Conservation (phyloP, 2,888 invertebrate species). For the Epicampocera succincta region DNA sequence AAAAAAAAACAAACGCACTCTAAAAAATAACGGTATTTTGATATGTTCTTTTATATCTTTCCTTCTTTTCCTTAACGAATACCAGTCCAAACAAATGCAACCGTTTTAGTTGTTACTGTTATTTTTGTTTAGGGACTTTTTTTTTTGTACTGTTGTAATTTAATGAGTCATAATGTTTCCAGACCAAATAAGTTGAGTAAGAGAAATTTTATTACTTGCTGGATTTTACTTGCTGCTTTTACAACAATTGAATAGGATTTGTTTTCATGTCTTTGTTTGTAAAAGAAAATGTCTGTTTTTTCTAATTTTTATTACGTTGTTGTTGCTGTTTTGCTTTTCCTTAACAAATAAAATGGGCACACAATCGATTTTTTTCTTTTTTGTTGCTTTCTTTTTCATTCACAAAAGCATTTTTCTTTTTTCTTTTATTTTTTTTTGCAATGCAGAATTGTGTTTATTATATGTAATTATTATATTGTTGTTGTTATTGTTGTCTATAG, state of each 20-base stretch:
- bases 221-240: neutral
- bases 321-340: constrained; percentile 11
- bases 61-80: neutral
- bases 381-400: constrained; percentile 49
- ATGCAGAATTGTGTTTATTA: constrained; percentile 27
- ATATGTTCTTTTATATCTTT: constrained; percentile 14
- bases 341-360: constrained; percentile 71
- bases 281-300: constrained; percentile 11
- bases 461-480: constrained; percentile 38
- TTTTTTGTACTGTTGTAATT: neutral
- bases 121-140: constrained; percentile 21
- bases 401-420: constrained; percentile 38
- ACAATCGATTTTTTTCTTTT: constrained; percentile 79
- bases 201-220: neutral
- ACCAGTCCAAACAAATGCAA: constrained; percentile 3
- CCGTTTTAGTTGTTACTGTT: constrained; percentile 28
- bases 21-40: constrained; percentile 4
- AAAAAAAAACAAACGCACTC: neutral
- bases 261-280: constrained; percentile 12
- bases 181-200: constrained; percentile 10
- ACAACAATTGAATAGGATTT: neutral
- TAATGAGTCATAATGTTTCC: constrained; percentile 49
- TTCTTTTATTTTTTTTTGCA: constrained; percentile 40
- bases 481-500: constrained; percentile 36
- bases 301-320: constrained; percentile 10